Percentiles rank a stretch among this genome's conserved stretches.
Evolutionary conservation across 2,888 invertebrate species (phyloP).

Genomic region (Hypselothyrea guttata): DNA sequence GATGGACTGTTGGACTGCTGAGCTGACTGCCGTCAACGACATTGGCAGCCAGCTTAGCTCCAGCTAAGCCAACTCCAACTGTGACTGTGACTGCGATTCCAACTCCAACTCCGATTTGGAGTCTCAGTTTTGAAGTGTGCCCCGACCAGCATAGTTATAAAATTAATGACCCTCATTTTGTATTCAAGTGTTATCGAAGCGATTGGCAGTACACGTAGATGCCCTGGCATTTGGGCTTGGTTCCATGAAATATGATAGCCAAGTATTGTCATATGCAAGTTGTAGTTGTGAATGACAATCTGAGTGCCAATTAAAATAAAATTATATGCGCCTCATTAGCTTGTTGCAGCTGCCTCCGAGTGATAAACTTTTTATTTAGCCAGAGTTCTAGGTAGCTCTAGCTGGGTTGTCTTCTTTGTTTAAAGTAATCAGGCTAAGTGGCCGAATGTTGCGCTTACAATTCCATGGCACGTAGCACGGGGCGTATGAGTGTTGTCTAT

Average conservation of each 20-base stretch:
- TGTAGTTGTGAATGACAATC: conserved; percentile 23
- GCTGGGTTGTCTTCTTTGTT: background rate
- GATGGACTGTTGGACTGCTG: conserved; percentile 30
- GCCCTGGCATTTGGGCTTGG: conserved; percentile 65
- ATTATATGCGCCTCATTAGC: conserved; percentile 63
- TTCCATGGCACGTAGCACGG: conserved; percentile 49
- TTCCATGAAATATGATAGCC: conserved; percentile 56
- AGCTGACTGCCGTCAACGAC: conserved; percentile 20
- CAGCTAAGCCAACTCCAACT: conserved; percentile 8
- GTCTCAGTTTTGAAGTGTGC: conserved; percentile 23
- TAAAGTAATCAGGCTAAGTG: background rate
- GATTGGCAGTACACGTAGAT: conserved; percentile 69
- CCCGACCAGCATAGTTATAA: conserved; percentile 59
- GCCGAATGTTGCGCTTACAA: conserved; percentile 19
- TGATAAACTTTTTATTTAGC: too few species aligned
- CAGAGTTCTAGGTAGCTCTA: background rate
- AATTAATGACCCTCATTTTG: conserved; percentile 78
- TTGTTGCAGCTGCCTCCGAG: background rate
- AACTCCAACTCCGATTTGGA: conserved; percentile 24
- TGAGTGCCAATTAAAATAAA: conserved; percentile 65
- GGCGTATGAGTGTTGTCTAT: conserved; percentile 53
- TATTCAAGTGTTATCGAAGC: conserved; percentile 78
- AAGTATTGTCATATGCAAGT: conserved; percentile 28
- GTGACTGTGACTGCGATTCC: conserved; percentile 23
- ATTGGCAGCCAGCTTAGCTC: conserved; percentile 27